phyloP scores from a whole-genome alignment of 2,888 invertebrate species.

The Hypercompe scribonia region DNA sequence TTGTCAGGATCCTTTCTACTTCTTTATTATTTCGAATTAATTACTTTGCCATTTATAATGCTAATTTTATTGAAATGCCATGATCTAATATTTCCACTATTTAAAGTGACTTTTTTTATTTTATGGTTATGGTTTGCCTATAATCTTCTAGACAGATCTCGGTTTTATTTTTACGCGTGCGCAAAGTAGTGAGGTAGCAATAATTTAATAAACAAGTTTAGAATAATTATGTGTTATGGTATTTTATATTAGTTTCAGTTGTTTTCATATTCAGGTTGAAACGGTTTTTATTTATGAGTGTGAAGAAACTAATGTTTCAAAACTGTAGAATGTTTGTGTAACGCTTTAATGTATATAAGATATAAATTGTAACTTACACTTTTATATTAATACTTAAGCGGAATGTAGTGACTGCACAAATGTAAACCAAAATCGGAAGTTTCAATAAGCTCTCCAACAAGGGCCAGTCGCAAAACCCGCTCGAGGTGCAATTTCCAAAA shows the following conservation, averaged over 20 bases:
- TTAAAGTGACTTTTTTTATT: neutral
- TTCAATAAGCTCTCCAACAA: slow-evolving; percentile 54
- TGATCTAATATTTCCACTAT: neutral
- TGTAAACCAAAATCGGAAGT: slow-evolving; percentile 25
- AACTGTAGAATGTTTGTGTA: too few relatives aligned
- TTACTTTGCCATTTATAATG: slow-evolving; percentile 12
- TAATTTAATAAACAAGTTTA: too few relatives aligned
- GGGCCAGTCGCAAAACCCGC: slow-evolving; percentile 52
- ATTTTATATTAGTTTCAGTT: neutral
- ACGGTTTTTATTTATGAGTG: too few relatives aligned
- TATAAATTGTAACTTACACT: neutral
- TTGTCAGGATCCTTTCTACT: slow-evolving; percentile 49
- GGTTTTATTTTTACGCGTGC: too few relatives aligned
- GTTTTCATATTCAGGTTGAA: too few relatives aligned
- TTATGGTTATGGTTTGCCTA: neutral
- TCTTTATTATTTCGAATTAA: slow-evolving; percentile 30
- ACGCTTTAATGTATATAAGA: too few relatives aligned
- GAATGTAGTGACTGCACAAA: slow-evolving; percentile 2
- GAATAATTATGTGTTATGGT: too few relatives aligned
- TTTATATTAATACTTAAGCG: neutral
- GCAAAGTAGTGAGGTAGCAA: too few relatives aligned
- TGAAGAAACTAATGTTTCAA: too few relatives aligned
- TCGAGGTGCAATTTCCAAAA: slow-evolving; percentile 71
- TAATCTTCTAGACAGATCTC: neutral
- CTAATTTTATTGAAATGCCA: neutral